Evolutionary conservation across 2,797 vertebrate genomes (phyloP).

Genomic region (Calcarius lapponicus): DNA sequence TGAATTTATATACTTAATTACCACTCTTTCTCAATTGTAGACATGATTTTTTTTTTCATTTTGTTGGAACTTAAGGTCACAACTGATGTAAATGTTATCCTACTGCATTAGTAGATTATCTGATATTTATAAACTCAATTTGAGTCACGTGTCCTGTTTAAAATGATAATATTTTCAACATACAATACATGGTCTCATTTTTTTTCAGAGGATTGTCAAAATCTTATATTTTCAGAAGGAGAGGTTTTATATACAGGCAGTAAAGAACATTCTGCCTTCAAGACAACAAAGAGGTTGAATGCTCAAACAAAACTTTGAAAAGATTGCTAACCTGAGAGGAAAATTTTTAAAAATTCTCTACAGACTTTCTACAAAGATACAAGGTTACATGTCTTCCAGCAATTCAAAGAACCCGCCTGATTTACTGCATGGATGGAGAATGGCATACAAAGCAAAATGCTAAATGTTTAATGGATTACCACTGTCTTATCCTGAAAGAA

Average conservation of each 20-base stretch:
- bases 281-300: background rate
- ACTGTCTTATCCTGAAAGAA: background rate
- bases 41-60: background rate
- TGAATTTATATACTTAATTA: background rate
- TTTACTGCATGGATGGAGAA: background rate
- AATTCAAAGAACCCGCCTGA: background rate
- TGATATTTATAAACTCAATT: background rate
- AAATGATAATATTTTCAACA: background rate
- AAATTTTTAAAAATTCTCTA: background rate
- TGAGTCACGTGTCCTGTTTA: background rate
- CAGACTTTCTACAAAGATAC: background rate
- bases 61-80: background rate
- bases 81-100: background rate
- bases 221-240: background rate
- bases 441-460: background rate
- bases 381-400: background rate
- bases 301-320: background rate
- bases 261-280: background rate
- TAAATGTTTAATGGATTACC: background rate
- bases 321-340: background rate
- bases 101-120: background rate
- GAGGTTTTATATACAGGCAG: background rate
- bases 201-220: background rate
- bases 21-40: background rate
- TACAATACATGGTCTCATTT: rapidly evolving